Evolutionary conservation across 2,113 vertebrate species (phyloP).

Genomic region (Rousettus leschenaultii): DNA sequence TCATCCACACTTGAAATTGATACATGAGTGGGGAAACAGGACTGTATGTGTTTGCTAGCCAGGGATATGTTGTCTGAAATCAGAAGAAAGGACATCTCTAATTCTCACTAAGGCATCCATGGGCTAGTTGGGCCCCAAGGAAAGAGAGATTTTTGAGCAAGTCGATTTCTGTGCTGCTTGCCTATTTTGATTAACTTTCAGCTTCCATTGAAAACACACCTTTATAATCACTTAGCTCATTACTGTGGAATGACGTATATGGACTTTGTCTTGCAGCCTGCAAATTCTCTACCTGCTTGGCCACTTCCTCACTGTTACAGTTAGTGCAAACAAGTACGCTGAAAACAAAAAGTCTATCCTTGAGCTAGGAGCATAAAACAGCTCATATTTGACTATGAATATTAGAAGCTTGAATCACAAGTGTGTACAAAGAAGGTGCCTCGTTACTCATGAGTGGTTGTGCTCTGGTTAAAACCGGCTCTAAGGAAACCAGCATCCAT

Average conservation of each 20-base stretch:
- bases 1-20: too few relatives aligned
- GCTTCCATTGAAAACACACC: background rate
- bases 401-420: background rate
- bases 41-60: background rate
- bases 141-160: background rate
- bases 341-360: background rate
- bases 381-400: background rate
- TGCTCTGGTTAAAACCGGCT: background rate
- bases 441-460: fast-evolving
- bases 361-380: fast-evolving
- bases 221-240: background rate
- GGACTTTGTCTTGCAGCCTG: background rate
- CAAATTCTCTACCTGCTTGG: too few relatives aligned
- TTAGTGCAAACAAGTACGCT: background rate
- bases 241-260: too few relatives aligned
- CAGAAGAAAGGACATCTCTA: background rate
- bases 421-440: background rate
- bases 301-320: background rate
- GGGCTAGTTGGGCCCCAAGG: background rate
- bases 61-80: background rate
- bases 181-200: background rate
- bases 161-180: background rate
- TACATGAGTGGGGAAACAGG: background rate
- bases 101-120: background rate
- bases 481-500: background rate